Evolutionary conservation across 2,888 invertebrate genomes (phyloP), one percentile per base, ranked within the genome.

Genomic region (Lepetodrilus schrolli): DNA sequence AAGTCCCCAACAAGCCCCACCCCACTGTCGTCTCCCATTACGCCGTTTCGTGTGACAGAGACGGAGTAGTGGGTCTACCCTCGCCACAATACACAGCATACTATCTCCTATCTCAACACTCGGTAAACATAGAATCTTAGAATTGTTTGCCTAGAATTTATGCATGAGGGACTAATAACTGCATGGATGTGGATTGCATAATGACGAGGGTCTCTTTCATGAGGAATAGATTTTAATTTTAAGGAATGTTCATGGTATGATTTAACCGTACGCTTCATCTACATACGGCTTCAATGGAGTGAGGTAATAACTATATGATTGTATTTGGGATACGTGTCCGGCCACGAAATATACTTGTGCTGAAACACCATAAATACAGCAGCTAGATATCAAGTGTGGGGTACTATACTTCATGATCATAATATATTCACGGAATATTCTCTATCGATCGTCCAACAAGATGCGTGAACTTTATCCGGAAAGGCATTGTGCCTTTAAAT

Each of bases 81-180:
- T 23, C 17, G 58, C 58, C 30, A n/a, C 17, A 58, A 34, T 21
- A 58, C 58, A 58, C 58, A 58, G 30, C 26, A 58, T 58, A 58
- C 58, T 58, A 58, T 58, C 23, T 58, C 30, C 26, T 34, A 23
- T 34, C 34, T 58, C 58, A 58, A 30, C 30, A n/a, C 7, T 58
- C 17, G 23, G 58, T 58, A 58, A 58, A 58, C 58, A 58, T 5
- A 8, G 58, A 43, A 43, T 34, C 30, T 58, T 58, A 30, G 17
- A 58, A 58, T 58, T 58, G 58, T 58, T 58, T 58, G 58, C 17
- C n/a, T 30, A 58, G 43, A 43, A 43, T 43, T 43, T 43, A 17
- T 5, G 43, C 43, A 43, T 13, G 17, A 17, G 43, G 43, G 43
- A 17, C 17, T 17, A 13, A 43, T 43, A 13, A 43, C 43, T 43